Percentiles rank a stretch among this genome's conserved stretches.
Evolutionary conservation across 2,797 vertebrate genomes (phyloP).

Genomic region (Morus bassanus): DNA sequence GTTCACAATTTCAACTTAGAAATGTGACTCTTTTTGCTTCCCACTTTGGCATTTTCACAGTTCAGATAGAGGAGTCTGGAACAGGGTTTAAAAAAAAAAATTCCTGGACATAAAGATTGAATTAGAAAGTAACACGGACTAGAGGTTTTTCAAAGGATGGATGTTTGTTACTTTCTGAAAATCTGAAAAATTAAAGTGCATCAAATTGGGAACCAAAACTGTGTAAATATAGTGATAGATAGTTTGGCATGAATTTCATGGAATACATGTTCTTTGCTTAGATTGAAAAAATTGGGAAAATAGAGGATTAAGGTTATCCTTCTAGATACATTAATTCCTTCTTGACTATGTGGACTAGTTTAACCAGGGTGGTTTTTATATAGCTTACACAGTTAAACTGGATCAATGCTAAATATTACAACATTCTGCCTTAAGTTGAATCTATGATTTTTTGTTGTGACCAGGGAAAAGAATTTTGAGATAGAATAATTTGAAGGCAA

Average conservation of each 20-base stretch:
- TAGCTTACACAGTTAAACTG: not conserved
- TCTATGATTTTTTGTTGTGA: not conserved
- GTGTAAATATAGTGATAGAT: not conserved
- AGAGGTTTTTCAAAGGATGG: not conserved
- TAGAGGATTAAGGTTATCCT: not conserved
- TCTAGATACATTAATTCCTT: not conserved
- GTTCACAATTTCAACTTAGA: not conserved
- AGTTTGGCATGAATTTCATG: not conserved
- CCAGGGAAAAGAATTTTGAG: not conserved
- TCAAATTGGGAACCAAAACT: not conserved
- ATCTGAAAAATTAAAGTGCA: not conserved
- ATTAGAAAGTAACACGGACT: not conserved
- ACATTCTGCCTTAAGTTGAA: not conserved
- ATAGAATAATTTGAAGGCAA: not conserved
- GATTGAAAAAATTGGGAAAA: not conserved
- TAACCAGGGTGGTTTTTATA: not conserved
- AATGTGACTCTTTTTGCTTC: not conserved
- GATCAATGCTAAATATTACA: not conserved
- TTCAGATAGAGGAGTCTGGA: not conserved
- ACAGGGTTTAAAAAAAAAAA: not conserved
- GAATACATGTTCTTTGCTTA: not conserved
- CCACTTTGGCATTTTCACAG: not conserved
- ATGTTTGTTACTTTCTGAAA: not conserved
- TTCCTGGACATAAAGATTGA: not conserved
- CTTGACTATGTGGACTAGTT: not conserved